phyloP scores from a whole-genome alignment of 2,113 vertebrate species.

The Petroica traversi region DNA sequence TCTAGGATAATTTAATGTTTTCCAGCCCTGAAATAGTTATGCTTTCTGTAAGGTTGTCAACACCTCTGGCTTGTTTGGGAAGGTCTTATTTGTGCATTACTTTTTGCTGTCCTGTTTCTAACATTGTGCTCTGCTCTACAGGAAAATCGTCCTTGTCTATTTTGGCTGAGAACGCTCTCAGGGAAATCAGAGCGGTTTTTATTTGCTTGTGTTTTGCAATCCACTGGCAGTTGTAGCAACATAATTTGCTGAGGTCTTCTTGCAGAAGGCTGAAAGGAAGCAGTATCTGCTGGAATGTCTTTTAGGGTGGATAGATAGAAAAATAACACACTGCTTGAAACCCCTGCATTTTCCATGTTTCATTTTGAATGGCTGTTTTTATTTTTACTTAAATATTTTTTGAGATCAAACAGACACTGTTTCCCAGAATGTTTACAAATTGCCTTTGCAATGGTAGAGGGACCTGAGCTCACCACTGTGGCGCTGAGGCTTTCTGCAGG shows the following conservation, averaged over 20 bases:
- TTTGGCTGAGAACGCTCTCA: not conserved
- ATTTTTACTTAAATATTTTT: not conserved
- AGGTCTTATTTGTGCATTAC: not conserved
- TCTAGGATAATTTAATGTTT: not conserved
- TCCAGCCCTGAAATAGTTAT: not conserved
- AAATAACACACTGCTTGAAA: not conserved
- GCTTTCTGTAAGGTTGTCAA: not conserved
- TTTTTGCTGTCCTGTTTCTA: not conserved
- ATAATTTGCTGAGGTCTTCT: not conserved
- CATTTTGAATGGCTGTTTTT: not conserved
- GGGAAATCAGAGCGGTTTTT: not conserved
- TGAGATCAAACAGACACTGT: not conserved
- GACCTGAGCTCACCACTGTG: not conserved
- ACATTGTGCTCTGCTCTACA: accelerated
- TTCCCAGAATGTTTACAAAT: not conserved
- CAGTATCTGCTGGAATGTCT: not conserved
- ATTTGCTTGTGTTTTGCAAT: slow-evolving; percentile 3
- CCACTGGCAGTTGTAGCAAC: not conserved
- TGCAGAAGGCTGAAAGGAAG: not conserved
- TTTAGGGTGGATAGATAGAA: not conserved
- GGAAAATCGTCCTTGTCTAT: not conserved
- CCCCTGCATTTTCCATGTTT: not conserved
- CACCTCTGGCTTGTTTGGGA: not conserved
- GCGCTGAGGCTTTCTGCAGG: not conserved
- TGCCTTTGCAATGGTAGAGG: not conserved